Evolutionary conservation across 2,113 vertebrate species (phyloP).

Genomic region (Diadophis punctatus): DNA sequence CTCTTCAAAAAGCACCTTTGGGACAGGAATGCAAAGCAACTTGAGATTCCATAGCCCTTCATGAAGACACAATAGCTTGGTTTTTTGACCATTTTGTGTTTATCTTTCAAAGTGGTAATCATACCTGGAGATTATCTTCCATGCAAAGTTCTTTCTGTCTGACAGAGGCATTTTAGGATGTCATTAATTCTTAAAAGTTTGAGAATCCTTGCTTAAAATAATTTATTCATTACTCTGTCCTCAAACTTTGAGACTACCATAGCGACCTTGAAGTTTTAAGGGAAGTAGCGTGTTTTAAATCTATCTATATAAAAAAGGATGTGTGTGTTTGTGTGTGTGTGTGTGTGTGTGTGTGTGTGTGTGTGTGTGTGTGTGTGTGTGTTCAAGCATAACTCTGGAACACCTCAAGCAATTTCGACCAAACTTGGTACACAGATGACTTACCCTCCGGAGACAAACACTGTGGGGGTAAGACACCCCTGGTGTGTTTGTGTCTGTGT

Average conservation of each 20-base stretch:
- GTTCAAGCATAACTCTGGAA: no score
- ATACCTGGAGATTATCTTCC: not conserved
- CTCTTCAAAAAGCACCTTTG: no score
- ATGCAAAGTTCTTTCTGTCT: not conserved
- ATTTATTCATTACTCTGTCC: not conserved
- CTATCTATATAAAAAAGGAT: no score
- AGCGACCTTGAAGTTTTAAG: not conserved
- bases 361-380: no score
- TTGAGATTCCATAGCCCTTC: not conserved
- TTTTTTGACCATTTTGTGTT: not conserved
- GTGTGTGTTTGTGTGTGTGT: no score
- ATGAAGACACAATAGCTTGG: not conserved
- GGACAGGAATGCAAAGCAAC: not conserved
- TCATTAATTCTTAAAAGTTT: not conserved
- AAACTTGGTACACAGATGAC: no score
- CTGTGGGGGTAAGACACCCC: no score
- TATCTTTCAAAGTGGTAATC: not conserved
- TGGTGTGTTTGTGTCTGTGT: no score
- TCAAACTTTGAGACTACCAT: not conserved
- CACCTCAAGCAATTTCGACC: no score
- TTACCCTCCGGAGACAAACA: no score
- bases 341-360: no score
- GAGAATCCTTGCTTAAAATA: not conserved
- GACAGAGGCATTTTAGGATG: not conserved
- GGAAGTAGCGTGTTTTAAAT: not conserved